Conservation (phyloP, 2,888 invertebrate species). For the Callyntrura sp. region DNA sequence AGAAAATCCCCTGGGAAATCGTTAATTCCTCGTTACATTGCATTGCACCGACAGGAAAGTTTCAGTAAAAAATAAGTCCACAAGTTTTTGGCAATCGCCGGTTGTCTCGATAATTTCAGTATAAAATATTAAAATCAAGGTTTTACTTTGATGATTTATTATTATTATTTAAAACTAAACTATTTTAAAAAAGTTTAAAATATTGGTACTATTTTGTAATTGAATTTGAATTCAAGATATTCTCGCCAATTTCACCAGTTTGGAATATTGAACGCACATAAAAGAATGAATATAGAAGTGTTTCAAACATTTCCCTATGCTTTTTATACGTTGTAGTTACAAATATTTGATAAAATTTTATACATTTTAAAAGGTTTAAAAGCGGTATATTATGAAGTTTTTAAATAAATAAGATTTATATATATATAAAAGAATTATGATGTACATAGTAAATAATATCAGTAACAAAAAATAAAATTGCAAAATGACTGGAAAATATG, state of each 20-base stretch:
- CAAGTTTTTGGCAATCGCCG: not conserved
- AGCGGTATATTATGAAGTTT: slow-evolving; percentile 18
- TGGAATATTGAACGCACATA: too few relatives aligned
- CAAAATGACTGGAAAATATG: slow-evolving; percentile 15
- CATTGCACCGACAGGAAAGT: slow-evolving; percentile 61
- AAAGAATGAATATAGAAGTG: too few relatives aligned
- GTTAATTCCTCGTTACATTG: slow-evolving; percentile 79
- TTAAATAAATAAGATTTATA: slow-evolving; percentile 16
- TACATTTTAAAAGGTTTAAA: not conserved
- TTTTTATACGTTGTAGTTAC: not conserved
- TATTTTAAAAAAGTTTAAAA: too few relatives aligned
- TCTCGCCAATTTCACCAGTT: too few relatives aligned
- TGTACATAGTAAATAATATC: not conserved
- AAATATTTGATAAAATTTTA: not conserved
- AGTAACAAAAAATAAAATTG: slow-evolving; percentile 19
- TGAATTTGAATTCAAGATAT: too few relatives aligned
- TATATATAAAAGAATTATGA: slow-evolving; percentile 18
- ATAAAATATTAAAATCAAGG: not conserved
- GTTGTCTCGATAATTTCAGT: not conserved
- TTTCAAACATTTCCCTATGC: too few relatives aligned
- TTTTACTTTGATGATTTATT: not conserved
- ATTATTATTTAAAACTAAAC: too few relatives aligned
- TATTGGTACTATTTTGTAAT: too few relatives aligned
- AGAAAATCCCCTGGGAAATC: slow-evolving; percentile 77
- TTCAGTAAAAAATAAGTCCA: slow-evolving; percentile 27